Base-by-base conservation (phyloP, 1,140 invertebrate genomes). In the Caenorhabditis remanei region DNA sequence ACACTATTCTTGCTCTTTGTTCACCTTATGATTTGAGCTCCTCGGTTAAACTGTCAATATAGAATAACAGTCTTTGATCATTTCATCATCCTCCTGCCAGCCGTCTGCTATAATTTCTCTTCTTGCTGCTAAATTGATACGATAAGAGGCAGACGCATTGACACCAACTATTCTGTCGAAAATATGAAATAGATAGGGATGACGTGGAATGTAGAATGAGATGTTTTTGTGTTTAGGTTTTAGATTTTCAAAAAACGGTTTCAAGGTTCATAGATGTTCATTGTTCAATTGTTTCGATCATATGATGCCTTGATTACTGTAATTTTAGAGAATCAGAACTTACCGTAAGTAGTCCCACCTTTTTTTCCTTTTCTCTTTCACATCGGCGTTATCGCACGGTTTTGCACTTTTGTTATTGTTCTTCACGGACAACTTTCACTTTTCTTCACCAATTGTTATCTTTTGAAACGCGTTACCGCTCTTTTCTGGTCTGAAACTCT, bases 371-470 rank as follows among this genome's bases (percentile, higher is more conserved):
- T 13, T 53, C 50, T 16, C 50, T 9, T 16, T 16, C 50, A 53
- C 50, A 13, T 1, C 16, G 9, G 19, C 5, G 32, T 40, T 40
- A 13, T 24, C 21, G 8, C 7, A 13, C 32, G 61, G 61, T 65
- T 65, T 71, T 71, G 65, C 65, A 71, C 65, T 71, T 71, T 71
- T 71, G 65, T 71, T 71, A 71, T 71, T 71, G 65, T 71, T 71
- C 65, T 71, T 21, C 21, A 16, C 65, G 40, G 14, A 32, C 61
- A n/a, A 65, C 61, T 40, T 16, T 40, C 14, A 14, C 8, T 21
- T 24, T 21, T 63, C 24, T 13, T 21, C 9, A 11, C 11, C 9
- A 2, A 8, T 21, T 19, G 19, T 40, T 32, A 32, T 32, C n/a
- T 21, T 40, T 63, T 2, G 61, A 11, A 11, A 8, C 24, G n/a